Percentiles rank a stretch among this genome's conserved stretches.
phyloP scores from a whole-genome alignment of 2,888 invertebrate genomes.

The Graphium colonna region DNA sequence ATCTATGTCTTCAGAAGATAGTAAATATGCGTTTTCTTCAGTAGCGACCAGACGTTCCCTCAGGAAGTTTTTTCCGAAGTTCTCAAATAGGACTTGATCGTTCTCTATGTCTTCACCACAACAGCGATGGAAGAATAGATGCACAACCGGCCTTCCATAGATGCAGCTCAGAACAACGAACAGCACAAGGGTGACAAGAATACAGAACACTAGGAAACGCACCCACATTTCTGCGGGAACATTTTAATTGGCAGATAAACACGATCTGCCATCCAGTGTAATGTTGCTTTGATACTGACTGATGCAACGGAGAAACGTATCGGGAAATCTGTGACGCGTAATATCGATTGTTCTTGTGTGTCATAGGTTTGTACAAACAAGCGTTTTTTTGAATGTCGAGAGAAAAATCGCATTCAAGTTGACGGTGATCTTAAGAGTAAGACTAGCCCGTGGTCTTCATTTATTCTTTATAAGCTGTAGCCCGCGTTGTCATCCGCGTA shows the following conservation, averaged over 20 bases:
- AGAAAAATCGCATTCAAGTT: too few relatives aligned
- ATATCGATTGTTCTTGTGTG: slow-evolving; percentile 17
- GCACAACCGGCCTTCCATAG: slow-evolving; percentile 55
- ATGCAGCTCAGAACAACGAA: slow-evolving; percentile 58
- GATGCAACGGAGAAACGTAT: background rate
- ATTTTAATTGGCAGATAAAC: slow-evolving; percentile 16
- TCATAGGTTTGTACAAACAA: background rate
- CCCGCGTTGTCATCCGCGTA: too few relatives aligned
- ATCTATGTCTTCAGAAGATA: slow-evolving; percentile 29
- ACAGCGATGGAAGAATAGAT: slow-evolving; percentile 58
- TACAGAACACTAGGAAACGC: slow-evolving; percentile 59
- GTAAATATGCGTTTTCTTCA: slow-evolving; percentile 32
- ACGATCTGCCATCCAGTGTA: slow-evolving; percentile 10
- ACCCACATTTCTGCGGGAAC: slow-evolving; percentile 55
- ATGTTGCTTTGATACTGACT: slow-evolving; percentile 3
- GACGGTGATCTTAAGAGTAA: too few relatives aligned
- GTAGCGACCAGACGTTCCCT: slow-evolving; percentile 54
- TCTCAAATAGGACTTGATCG: slow-evolving; percentile 60
- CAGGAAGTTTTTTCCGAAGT: slow-evolving; percentile 56
- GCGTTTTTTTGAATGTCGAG: background rate
- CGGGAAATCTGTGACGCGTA: background rate
- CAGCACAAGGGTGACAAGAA: slow-evolving; percentile 54
- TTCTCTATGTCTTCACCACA: slow-evolving; percentile 64
- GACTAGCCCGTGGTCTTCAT: too few relatives aligned
- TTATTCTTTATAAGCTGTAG: too few relatives aligned